Base-by-base conservation (phyloP, 37 sponge, comb jelly and placozoan genomes). In the Cladorhizidae sp. region DNA sequence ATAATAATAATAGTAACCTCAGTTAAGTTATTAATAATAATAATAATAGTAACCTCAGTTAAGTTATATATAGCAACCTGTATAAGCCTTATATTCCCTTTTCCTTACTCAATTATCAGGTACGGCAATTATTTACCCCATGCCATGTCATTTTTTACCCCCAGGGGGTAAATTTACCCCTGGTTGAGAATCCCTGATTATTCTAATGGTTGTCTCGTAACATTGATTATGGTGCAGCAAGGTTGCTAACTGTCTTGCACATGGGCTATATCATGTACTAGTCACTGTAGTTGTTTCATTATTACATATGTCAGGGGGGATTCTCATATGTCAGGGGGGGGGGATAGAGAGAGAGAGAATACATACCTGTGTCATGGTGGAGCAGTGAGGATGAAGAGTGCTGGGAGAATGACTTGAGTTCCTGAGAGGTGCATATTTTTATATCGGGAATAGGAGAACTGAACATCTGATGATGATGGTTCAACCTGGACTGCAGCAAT, bases 241-340 rank as follows among this genome's bases (percentile, higher is more conserved):
- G 62, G 68, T 38, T 38, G 72, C 36, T 71, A 26, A 39, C 74
- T 72, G 83, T 82, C 83, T 73, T 82, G 83, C 83, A 82, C 83
- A 82, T 39, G 41, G 83, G 83, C 63, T 33, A 32, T 3, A 36
- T 58, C 26, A 58, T 58, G 26, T 45, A 9, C 9, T 45, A 45
- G 9, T 45, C 5, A 45, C 49, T 45, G 49, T n/a, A n/a, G n/a
- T n/a, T n/a, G n/a, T n/a, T n/a, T n/a, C n/a, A n/a, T n/a, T n/a
- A 45, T 45, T 45, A 45, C 26, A n/a, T 39, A 39, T 29, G 65
- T 33, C 65, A 35, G 1, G 65, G 65, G 15, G 28, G 23, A n/a
- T n/a, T n/a, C n/a, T n/a, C n/a, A n/a, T n/a, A n/a, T 29, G 65
- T 33, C 65, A 35, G 1, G 65, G 65, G 15, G 28, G 23, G 65